phyloP scores from a whole-genome alignment of 2,888 invertebrate genomes.

The Parascotia fuliginaria region DNA sequence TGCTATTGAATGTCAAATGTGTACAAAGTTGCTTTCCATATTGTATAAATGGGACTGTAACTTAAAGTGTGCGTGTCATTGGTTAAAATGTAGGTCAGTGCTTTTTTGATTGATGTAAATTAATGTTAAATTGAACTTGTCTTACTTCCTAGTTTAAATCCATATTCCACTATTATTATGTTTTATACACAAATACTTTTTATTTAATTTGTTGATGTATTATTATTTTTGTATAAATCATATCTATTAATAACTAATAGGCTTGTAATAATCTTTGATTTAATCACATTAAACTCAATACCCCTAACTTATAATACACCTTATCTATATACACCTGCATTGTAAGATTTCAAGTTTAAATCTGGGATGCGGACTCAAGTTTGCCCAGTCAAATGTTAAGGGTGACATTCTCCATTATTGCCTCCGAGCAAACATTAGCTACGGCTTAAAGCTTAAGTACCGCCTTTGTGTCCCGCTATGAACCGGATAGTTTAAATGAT shows the following conservation, averaged over 20 bases:
- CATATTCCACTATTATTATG: no score
- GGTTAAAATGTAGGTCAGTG: no score
- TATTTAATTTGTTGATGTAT: no score
- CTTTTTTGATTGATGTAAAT: no score
- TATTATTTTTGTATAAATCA: no score
- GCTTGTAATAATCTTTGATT: no score
- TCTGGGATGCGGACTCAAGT: constrained; percentile 53
- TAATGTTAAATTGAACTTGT: no score
- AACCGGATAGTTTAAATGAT: constrained; percentile 43
- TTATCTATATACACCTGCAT: constrained; percentile 36
- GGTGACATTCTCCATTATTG: constrained; percentile 78
- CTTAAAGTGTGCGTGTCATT: not conserved
- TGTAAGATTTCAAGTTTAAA: constrained; percentile 43
- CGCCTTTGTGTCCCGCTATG: constrained; percentile 31
- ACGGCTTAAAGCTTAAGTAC: constrained; percentile 63
- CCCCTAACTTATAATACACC: constrained; percentile 6
- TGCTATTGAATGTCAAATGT: constrained; percentile 34
- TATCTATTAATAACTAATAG: no score
- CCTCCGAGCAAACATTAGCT: constrained; percentile 77
- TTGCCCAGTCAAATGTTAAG: constrained; percentile 77
- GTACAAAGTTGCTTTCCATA: constrained; percentile 4
- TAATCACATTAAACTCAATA: no score
- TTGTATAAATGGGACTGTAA: constrained; percentile 1
- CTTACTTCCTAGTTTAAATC: no score
- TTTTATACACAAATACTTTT: no score